Evolutionary conservation across 2,113 vertebrate genomes (phyloP).

Genomic region (Bucco capensis): DNA sequence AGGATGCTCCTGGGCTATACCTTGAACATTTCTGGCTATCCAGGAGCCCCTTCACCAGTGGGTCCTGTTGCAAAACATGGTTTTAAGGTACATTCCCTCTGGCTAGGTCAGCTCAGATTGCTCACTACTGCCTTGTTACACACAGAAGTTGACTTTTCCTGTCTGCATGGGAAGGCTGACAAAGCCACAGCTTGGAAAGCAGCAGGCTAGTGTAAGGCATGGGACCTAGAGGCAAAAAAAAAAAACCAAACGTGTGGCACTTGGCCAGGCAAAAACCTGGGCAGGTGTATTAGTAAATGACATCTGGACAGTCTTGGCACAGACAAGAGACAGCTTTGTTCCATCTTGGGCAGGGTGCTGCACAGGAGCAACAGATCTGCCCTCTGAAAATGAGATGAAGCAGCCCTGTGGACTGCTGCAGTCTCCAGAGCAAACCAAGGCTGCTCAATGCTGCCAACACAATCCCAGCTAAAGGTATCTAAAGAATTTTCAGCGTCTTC

Average conservation of each 20-base stretch:
- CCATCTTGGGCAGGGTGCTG: neutral
- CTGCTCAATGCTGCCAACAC: neutral
- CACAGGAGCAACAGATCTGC: neutral
- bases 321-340: neutral
- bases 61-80: neutral
- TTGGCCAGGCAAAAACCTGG: neutral
- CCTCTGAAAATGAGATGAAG: neutral
- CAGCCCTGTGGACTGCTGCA: neutral
- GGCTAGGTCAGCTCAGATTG: neutral
- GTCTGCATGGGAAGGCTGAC: fast-evolving
- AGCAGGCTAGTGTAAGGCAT: neutral
- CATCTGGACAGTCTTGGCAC: neutral
- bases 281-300: neutral
- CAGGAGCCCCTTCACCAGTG: neutral
- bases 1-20: neutral
- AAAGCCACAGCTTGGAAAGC: neutral
- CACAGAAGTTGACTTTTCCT: neutral
- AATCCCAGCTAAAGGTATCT: neutral
- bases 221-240: neutral
- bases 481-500: neutral
- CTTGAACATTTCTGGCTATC: neutral
- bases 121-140: neutral
- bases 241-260: fast-evolving
- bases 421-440: neutral
- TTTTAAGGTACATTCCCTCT: fast-evolving